Evolutionary conservation across 23 tunicate species (phyloP).

Genomic region (Styela clava): DNA sequence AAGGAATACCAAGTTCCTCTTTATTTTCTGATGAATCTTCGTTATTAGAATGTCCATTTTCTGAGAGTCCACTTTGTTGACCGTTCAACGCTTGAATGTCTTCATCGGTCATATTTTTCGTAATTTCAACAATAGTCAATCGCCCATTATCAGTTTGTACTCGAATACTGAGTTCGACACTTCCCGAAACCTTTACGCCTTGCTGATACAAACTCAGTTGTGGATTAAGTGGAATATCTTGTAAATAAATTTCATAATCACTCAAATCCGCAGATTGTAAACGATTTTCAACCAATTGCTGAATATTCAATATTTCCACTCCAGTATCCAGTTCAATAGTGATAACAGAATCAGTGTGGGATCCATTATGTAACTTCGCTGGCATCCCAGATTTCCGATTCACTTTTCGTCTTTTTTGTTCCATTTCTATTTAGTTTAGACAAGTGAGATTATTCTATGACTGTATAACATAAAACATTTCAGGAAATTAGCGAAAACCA

Average conservation of each 20-base stretch:
- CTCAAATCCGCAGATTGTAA: slow-evolving; percentile 30
- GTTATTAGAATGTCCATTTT: neutral
- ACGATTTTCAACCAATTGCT: slow-evolving; percentile 33
- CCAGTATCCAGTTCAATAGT: slow-evolving; percentile 48
- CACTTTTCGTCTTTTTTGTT: neutral
- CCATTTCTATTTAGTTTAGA: slow-evolving; percentile 7
- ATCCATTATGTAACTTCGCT: slow-evolving; percentile 15
- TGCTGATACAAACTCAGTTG: slow-evolving; percentile 48
- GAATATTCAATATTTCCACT: slow-evolving; percentile 24
- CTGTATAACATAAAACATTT: too few relatives aligned
- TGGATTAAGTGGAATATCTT: slow-evolving; percentile 45
- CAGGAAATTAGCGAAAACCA: too few relatives aligned
- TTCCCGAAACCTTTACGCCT: slow-evolving; percentile 58
- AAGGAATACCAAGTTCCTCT: slow-evolving; percentile 34
- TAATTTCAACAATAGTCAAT: slow-evolving; percentile 44
- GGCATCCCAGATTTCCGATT: slow-evolving; percentile 14
- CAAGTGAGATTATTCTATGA: too few relatives aligned
- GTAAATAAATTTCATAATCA: slow-evolving; percentile 50
- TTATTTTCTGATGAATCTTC: neutral
- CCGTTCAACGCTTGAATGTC: slow-evolving; percentile 5
- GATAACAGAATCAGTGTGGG: neutral
- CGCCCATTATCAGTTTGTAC: slow-evolving; percentile 29
- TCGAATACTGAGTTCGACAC: slow-evolving; percentile 55
- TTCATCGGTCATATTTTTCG: slow-evolving; percentile 27
- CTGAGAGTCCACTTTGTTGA: neutral